These are phyloP conservation scores for Carterocephalus palaemon DNA, from an alignment of 2,888 invertebrate genomes.

Conservation along the genomic window DNA sequence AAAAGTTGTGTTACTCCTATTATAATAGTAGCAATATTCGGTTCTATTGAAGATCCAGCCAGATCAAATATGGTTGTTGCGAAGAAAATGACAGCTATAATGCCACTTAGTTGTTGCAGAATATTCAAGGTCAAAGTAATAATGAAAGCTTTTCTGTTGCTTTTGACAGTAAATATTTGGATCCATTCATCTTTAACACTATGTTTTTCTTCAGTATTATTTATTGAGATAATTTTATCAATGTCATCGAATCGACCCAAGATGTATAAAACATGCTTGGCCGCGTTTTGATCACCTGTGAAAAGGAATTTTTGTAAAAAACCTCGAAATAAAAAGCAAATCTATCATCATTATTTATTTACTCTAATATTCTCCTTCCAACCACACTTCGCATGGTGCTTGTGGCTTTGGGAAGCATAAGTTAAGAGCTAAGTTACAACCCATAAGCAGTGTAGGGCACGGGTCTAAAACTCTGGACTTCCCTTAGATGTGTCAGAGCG, in stretches of 20 bases:
- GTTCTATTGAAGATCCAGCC: conserved; percentile 42
- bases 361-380: too few species aligned
- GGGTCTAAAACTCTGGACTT: too few species aligned
- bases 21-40: conserved; percentile 47
- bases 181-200: conserved; percentile 35
- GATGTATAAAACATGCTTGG: conserved; percentile 35
- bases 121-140: conserved; percentile 41
- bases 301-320: too few species aligned
- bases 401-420: too few species aligned
- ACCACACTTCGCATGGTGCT: too few species aligned
- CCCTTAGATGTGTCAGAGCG: too few species aligned
- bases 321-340: too few species aligned
- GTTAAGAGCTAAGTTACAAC: too few species aligned
- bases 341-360: too few species aligned
- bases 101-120: conserved; percentile 47
- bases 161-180: conserved; percentile 41
- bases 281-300: conserved; percentile 40
- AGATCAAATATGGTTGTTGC: conserved; percentile 45
- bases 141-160: conserved; percentile 45
- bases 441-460: too few species aligned
- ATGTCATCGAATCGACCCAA: conserved; percentile 46
- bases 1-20: conserved; percentile 44
- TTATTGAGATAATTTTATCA: conserved; percentile 34
- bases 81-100: conserved; percentile 42
- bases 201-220: conserved; percentile 30